Evolutionary conservation across 2,113 vertebrate species (phyloP).

Genomic region (Sus scrofa): T2T-Sscrofa CM000821.6:33401001-33401500

Average conservation of each 20-base stretch:
- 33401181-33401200: background rate
- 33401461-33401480: too few species aligned
- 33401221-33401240: background rate
- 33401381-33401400: too few species aligned
- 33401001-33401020: background rate
- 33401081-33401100: accelerated
- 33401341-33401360: too few species aligned
- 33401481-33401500: too few species aligned
- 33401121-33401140: background rate
- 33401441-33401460: too few species aligned
- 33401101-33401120: background rate
- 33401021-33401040: background rate
- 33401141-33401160: accelerated
- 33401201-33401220: background rate
- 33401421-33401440: too few species aligned
- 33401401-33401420: too few species aligned
- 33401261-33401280: too few species aligned
- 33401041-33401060: accelerated
- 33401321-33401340: too few species aligned
- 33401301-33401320: background rate
- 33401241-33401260: too few species aligned
- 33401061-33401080: background rate
- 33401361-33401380: too few species aligned
- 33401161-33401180: background rate
- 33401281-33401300: background rate